Evolutionary conservation across 2,888 invertebrate genomes (phyloP).

Genomic region (Eupeodes luniger): DNA sequence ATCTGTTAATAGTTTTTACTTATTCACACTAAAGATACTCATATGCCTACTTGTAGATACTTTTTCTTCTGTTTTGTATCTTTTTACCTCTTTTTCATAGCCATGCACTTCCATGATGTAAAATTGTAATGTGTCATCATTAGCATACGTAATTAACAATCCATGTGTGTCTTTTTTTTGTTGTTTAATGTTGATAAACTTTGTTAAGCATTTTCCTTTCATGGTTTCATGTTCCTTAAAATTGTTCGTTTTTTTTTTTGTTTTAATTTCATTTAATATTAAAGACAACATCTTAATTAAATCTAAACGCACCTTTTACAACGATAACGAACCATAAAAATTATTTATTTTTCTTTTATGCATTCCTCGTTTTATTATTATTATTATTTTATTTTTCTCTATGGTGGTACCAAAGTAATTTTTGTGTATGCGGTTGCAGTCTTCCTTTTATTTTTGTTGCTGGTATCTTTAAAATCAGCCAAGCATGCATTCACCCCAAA

Average conservation of each 20-base stretch:
- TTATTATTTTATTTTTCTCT: conserved; percentile 31
- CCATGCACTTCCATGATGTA: conserved; percentile 42
- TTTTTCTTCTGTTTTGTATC: neutral
- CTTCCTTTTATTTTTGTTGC: neutral
- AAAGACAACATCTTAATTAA: conserved; percentile 73
- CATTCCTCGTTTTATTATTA: conserved; percentile 26
- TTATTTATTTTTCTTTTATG: conserved; percentile 68
- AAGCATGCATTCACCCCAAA: conserved; percentile 74
- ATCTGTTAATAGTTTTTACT: conserved; percentile 59
- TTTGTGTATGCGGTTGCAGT: conserved; percentile 27
- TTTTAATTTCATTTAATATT: conserved; percentile 14
- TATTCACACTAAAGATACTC: conserved; percentile 66
- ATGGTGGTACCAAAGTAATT: neutral
- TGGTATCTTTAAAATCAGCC: conserved; percentile 41
- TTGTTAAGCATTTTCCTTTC: conserved; percentile 40
- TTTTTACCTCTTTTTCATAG: neutral
- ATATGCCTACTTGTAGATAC: neutral
- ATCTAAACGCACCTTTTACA: conserved; percentile 76
- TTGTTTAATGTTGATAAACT: conserved; percentile 57
- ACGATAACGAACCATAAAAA: conserved; percentile 74
- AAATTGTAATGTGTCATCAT: conserved; percentile 72
- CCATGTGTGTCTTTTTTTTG: conserved; percentile 55
- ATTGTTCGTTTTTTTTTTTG: neutral
- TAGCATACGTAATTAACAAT: conserved; percentile 72
- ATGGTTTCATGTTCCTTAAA: conserved; percentile 21